These are phyloP conservation scores for Corythornis cristatus DNA, from an alignment of 2,113 vertebrate genomes.

Conservation along the genomic window DNA sequence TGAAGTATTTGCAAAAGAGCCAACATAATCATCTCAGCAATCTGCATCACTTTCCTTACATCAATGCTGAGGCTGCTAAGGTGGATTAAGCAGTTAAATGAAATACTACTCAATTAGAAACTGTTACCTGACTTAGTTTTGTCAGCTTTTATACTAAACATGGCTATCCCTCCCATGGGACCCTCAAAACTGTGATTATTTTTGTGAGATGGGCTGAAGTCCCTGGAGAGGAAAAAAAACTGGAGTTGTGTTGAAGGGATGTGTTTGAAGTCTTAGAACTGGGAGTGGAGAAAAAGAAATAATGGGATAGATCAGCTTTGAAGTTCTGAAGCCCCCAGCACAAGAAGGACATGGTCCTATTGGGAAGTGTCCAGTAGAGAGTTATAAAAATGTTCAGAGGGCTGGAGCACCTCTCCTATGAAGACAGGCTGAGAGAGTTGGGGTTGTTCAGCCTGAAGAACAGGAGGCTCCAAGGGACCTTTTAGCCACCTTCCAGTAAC, in stretches of 20 bases:
- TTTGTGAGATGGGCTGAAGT: background rate
- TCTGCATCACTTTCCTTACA: background rate
- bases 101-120: background rate
- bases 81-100: background rate
- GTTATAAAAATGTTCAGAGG: too few relatives aligned
- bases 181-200: background rate
- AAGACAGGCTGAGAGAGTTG: too few relatives aligned
- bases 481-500: too few relatives aligned
- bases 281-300: background rate
- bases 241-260: background rate
- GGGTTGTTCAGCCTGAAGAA: too few relatives aligned
- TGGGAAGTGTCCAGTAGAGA: too few relatives aligned
- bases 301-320: background rate
- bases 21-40: background rate
- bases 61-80: background rate
- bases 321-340: background rate
- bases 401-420: too few relatives aligned
- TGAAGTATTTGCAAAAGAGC: background rate
- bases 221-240: background rate
- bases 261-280: background rate
- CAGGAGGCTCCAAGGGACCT: too few relatives aligned
- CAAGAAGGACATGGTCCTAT: too few relatives aligned
- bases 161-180: background rate
- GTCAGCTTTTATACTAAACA: background rate
- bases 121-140: background rate